phyloP scores from a whole-genome alignment of 1,140 invertebrate species.

The Rhopalosiphum maidis region DNA sequence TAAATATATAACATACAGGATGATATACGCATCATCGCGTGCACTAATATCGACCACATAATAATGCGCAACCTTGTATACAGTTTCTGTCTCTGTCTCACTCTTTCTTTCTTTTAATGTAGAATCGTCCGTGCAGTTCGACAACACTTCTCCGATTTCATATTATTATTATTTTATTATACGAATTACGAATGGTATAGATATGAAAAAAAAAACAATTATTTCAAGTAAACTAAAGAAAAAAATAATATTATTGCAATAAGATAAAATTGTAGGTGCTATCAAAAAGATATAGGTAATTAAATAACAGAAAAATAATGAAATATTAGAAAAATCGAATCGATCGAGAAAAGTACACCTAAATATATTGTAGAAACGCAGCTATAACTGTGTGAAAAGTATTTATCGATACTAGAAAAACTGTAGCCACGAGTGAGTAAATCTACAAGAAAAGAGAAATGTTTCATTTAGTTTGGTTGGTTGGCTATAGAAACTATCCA shows the following conservation, averaged over 20 bases:
- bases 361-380: neutral
- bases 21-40: neutral
- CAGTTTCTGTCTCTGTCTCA: no score
- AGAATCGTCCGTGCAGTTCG: neutral
- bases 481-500: neutral
- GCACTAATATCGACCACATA: constrained; percentile 5
- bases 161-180: neutral
- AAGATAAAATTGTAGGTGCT: no score
- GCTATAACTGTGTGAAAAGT: neutral
- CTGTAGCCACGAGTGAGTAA: neutral
- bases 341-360: neutral
- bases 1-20: neutral
- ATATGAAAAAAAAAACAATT: neutral
- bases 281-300: no score
- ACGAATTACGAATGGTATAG: no score
- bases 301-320: neutral
- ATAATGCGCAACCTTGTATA: neutral
- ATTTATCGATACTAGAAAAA: neutral
- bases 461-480: neutral
- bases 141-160: neutral
- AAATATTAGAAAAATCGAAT: neutral
- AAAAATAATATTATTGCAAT: no score
- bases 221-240: neutral
- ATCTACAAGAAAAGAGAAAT: neutral
- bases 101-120: neutral